phyloP scores from a whole-genome alignment of 2,888 invertebrate species.

The Carpatolechia fugitivella region DNA sequence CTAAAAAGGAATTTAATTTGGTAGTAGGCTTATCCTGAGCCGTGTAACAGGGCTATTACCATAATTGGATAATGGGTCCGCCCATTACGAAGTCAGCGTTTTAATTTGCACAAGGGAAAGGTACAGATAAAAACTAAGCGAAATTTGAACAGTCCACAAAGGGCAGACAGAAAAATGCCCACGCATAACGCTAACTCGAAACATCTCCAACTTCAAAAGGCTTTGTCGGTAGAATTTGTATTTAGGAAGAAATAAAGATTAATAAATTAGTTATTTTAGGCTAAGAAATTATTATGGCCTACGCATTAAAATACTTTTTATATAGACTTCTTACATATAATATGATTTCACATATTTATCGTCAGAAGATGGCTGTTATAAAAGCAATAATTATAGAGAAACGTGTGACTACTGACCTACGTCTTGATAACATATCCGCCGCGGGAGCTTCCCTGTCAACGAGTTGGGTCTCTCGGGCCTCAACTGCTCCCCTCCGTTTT shows the following conservation, averaged over 20 bases:
- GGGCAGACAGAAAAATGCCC: constrained; percentile 3
- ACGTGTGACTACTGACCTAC: constrained; percentile 7
- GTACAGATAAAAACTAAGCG: constrained; percentile 6
- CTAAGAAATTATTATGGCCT: too few relatives aligned
- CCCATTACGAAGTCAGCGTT: constrained; percentile 15
- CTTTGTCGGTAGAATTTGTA: not conserved
- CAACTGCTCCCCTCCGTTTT: constrained; percentile 79
- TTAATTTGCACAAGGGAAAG: constrained; percentile 13
- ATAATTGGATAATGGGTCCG: constrained; percentile 17
- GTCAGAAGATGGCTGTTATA: too few relatives aligned
- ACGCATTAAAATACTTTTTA: too few relatives aligned
- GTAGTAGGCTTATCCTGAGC: constrained; percentile 11
- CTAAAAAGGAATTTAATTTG: constrained; percentile 9
- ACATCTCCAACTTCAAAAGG: constrained; percentile 3
- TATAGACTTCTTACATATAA: too few relatives aligned
- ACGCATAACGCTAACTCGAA: constrained; percentile 6
- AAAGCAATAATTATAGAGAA: too few relatives aligned
- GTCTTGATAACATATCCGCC: constrained; percentile 84
- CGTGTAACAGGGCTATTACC: constrained; percentile 12
- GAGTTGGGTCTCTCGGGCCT: constrained; percentile 90
- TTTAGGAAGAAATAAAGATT: not conserved
- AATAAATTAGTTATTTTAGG: too few relatives aligned
- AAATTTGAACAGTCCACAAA: constrained; percentile 6
- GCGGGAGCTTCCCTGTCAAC: constrained; percentile 86
- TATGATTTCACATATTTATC: too few relatives aligned